phyloP scores from a whole-genome alignment of 2,113 vertebrate species.

The Myanophis thanlyinensis region DNA sequence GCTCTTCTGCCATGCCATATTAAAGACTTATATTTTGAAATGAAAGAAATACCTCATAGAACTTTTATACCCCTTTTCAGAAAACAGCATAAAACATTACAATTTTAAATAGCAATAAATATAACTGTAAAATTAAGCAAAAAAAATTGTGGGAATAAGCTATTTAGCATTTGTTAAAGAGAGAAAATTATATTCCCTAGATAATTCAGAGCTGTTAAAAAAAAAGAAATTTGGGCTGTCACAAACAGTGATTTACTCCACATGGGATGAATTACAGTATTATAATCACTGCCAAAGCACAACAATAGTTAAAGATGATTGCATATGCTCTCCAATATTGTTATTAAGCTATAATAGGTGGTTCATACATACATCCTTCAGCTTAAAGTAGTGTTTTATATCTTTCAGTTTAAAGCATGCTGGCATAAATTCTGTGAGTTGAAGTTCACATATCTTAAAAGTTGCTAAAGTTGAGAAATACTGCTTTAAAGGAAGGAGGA shows the following conservation, averaged over 20 bases:
- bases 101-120: neutral
- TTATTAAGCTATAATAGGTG: neutral
- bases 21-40: neutral
- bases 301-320: neutral
- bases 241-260: neutral
- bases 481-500: neutral
- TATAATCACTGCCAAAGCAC: neutral
- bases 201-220: neutral
- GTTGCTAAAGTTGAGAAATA: neutral
- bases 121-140: neutral
- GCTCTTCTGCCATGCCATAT: neutral
- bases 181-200: conserved; percentile 4
- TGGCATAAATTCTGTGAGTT: neutral
- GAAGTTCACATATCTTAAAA: neutral
- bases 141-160: neutral
- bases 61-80: neutral
- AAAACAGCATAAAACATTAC: neutral
- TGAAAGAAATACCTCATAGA: neutral
- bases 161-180: neutral
- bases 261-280: neutral
- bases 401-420: neutral
- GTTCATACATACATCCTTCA: neutral
- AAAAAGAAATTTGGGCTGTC: neutral
- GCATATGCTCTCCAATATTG: neutral
- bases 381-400: neutral